These are phyloP conservation scores for Xenentodon cancila DNA, from an alignment of 2,797 vertebrate species.

Conservation along the genomic window DNA sequence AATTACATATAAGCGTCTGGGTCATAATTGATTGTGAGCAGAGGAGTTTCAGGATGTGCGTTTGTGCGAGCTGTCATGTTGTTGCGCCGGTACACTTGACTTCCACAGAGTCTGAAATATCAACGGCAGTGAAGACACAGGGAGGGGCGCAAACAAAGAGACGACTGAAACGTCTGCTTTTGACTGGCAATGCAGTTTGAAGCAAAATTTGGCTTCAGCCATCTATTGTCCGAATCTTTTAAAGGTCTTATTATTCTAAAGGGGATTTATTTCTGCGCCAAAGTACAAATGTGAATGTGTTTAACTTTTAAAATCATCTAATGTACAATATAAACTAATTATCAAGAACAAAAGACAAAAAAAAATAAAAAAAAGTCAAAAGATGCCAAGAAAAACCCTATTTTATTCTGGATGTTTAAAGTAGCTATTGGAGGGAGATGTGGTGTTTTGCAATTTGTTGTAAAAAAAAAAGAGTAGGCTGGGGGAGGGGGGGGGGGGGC, in stretches of 20 bases:
- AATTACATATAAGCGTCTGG: constrained; percentile 80
- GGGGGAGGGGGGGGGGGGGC: constrained; percentile 5
- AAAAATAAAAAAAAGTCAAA: constrained; percentile 4
- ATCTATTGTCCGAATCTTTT: constrained; percentile 7
- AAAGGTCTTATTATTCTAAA: constrained; percentile 2
- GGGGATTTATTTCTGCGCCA: neutral
- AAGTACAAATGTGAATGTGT: neutral
- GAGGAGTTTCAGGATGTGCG: constrained; percentile 54
- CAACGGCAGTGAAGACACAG: constrained; percentile 47
- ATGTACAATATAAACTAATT: neutral
- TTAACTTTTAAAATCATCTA: constrained; percentile 5
- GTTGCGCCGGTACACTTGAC: constrained; percentile 48
- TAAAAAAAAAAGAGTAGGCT: neutral
- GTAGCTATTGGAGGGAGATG: constrained; percentile 6
- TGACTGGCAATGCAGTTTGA: constrained; percentile 29
- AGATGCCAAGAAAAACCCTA: neutral
- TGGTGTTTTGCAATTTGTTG: too few relatives aligned
- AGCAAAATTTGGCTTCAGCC: constrained; percentile 17
- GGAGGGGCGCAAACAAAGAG: constrained; percentile 36
- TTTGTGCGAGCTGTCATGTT: constrained; percentile 53
- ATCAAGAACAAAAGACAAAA: neutral
- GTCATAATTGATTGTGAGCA: constrained; percentile 79
- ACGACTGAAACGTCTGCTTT: constrained; percentile 32
- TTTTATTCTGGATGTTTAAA: neutral
- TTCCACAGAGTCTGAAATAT: constrained; percentile 56